Conservation (phyloP, 2,888 invertebrate species). For the Cryptocephalus moraei region DNA sequence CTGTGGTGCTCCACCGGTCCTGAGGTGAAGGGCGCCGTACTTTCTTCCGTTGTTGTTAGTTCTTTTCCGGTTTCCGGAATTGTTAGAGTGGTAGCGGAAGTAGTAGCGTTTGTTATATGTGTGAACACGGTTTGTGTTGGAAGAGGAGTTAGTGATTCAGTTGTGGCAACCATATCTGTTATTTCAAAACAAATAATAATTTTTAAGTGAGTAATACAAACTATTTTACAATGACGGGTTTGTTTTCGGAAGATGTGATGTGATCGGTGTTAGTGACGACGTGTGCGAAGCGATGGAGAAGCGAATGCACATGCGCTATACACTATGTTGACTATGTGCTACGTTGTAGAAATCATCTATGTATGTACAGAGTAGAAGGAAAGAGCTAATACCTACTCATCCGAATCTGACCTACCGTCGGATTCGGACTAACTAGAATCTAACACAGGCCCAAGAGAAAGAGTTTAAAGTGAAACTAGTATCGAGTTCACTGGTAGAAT, state of each 20-base stretch:
- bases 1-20: background rate
- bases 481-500: slow-evolving; percentile 19
- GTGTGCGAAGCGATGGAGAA: slow-evolving; percentile 16
- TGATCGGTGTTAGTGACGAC: slow-evolving; percentile 18
- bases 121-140: slow-evolving; percentile 31
- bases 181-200: slow-evolving; percentile 31
- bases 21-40: background rate
- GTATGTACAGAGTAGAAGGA: slow-evolving; percentile 4
- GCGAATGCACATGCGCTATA: slow-evolving; percentile 15
- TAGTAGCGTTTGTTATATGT: slow-evolving; percentile 28
- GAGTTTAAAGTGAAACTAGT: slow-evolving; percentile 7
- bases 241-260: slow-evolving; percentile 8
- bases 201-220: slow-evolving; percentile 20
- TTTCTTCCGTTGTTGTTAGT: background rate
- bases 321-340: too few relatives aligned
- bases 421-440: too few relatives aligned
- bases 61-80: slow-evolving; percentile 17
- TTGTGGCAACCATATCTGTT: slow-evolving; percentile 38
- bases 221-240: slow-evolving; percentile 15
- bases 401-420: too few relatives aligned
- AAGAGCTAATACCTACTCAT: too few relatives aligned
- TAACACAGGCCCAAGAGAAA: too few relatives aligned
- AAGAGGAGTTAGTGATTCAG: slow-evolving; percentile 33
- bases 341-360: background rate
- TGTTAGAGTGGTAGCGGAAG: slow-evolving; percentile 28